phyloP scores from a whole-genome alignment of 2,797 vertebrate genomes.

The Masticophis lateralis region DNA sequence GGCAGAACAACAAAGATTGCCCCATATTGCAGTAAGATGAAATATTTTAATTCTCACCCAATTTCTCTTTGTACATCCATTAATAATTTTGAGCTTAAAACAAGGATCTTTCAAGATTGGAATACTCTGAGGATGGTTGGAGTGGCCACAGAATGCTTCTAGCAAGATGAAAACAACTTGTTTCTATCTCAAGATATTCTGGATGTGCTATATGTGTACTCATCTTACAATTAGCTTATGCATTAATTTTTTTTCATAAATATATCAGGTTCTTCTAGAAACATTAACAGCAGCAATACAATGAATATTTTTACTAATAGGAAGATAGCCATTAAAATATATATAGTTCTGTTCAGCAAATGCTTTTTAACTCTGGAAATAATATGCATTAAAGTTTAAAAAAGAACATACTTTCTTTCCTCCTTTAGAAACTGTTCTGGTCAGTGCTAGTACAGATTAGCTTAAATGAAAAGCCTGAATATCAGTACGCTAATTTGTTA shows the following conservation, averaged over 20 bases:
- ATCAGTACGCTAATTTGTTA: neutral
- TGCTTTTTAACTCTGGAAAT: conserved; percentile 3
- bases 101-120: neutral
- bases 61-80: neutral
- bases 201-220: neutral
- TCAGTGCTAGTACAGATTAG: neutral
- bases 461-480: neutral
- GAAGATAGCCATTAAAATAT: conserved; percentile 3
- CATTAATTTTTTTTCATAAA: neutral
- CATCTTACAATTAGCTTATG: neutral
- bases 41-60: neutral
- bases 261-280: neutral
- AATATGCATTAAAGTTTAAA: conserved; percentile 23
- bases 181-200: neutral
- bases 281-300: conserved; percentile 2
- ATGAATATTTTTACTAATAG: conserved; percentile 9
- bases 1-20: neutral
- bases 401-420: neutral
- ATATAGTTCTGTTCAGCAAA: conserved; percentile 28
- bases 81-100: neutral
- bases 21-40: neutral
- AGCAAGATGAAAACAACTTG: neutral
- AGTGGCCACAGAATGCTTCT: neutral
- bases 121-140: neutral
- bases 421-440: neutral